Base-by-base conservation (phyloP, 2,113 vertebrate species). In the Riparia riparia region DNA sequence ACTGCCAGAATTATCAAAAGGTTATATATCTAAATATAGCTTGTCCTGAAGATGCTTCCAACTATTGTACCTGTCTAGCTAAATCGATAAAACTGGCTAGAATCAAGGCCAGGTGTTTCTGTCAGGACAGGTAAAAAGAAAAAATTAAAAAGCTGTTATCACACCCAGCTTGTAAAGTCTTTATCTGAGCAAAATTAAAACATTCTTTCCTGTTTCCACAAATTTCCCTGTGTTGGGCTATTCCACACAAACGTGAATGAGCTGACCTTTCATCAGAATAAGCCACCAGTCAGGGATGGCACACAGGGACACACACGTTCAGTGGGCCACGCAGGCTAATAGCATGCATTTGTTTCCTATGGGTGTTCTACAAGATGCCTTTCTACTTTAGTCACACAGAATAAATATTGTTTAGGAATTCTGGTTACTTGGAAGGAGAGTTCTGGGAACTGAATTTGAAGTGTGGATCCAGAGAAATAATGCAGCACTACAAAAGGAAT, bases 331-430 rank as follows among this genome's bases (percentile, higher is more conserved):
- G 16, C 41, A 71, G 78, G 51, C 73, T 94, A 93, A 94, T 92
- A 72, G 77, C 80, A 32, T 42, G 92, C 85, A 50, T 76, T 89
- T 93, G 87, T 97, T 92, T 95, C 86, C 91, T 94, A 81, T 68
- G 89, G 85, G 78, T 57, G 82, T 77, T 91, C 77, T 85, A 90
- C 66, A 91, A 93, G 92, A 96, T 95, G 95, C 64, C 91, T 95
- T 95, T 84, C 94, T 87, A 91, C 96, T 96, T 96, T 20, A 80
- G 89, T 97, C 89, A 97, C 22, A 12, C 39, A 29, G 51, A 84
- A 96, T 86, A 96, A 97, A 96, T 96, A 96, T 92, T 96, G 92
- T 94, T 97, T 93, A 96, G 95, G 85, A 96, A 96, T 60, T 95
- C 88, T 84, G 65, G 77, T 86, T 95, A 92, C 91, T 92, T 83